Percentiles rank a stretch among this genome's conserved stretches.
phyloP scores from a whole-genome alignment of 2,888 invertebrate species.

The Norana najaformis region DNA sequence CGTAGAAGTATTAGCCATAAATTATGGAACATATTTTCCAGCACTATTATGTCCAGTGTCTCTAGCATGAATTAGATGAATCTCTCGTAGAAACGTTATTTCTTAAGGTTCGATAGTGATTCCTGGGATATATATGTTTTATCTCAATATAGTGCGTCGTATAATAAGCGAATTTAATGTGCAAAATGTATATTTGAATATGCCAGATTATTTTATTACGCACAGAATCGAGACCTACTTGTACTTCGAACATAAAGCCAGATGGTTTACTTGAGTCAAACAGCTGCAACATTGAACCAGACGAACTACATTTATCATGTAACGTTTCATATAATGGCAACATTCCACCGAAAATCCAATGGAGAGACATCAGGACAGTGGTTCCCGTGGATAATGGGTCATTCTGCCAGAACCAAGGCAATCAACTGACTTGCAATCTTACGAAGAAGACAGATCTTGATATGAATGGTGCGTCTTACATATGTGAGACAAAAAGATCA shows the following conservation, averaged over 20 bases:
- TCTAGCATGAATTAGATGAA: no score
- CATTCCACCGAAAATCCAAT: not conserved
- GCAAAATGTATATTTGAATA: no score
- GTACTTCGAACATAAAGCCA: not conserved
- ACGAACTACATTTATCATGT: not conserved
- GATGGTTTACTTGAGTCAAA: not conserved
- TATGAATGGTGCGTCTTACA: not conserved
- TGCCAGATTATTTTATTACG: no score
- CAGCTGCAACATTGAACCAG: constrained; percentile 1
- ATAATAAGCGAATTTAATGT: no score
- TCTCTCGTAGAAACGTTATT: no score
- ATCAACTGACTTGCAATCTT: not conserved
- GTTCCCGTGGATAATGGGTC: not conserved
- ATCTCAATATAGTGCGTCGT: no score
- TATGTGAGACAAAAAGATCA: not conserved
- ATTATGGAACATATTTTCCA: no score
- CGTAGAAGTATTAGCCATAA: no score
- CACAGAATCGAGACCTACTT: no score
- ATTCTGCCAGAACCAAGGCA: not conserved
- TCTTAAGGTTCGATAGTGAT: no score
- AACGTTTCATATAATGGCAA: not conserved
- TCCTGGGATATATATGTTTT: no score
- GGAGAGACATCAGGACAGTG: not conserved
- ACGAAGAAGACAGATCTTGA: not conserved
- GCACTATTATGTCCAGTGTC: no score